phyloP scores from a whole-genome alignment of 1,140 invertebrate species.

The Euura lappo region DNA sequence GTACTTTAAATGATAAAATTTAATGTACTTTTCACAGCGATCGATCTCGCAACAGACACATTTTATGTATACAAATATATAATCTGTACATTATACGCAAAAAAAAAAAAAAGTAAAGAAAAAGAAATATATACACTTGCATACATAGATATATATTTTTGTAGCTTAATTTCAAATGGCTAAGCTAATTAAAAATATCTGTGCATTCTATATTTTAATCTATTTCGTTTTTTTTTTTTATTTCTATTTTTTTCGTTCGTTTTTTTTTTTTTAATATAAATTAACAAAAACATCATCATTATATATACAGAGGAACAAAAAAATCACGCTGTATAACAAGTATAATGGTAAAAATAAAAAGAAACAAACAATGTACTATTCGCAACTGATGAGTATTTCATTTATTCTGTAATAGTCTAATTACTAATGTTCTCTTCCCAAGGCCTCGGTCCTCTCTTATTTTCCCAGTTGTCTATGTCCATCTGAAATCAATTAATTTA shows the following conservation, averaged over 20 bases:
- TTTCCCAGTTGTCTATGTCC: constrained; percentile 82
- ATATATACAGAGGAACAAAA: background rate
- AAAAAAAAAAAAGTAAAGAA: background rate
- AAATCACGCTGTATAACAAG: background rate
- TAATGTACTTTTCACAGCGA: too few species aligned
- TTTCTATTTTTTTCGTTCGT: background rate
- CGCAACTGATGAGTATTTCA: background rate
- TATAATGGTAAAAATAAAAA: background rate
- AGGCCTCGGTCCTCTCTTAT: constrained; percentile 77
- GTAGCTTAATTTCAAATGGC: background rate
- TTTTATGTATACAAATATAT: too few species aligned
- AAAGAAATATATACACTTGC: background rate
- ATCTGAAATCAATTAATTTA: constrained; percentile 47
- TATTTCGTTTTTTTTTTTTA: too few species aligned
- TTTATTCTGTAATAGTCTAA: background rate
- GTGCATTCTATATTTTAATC: too few species aligned
- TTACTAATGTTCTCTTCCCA: constrained; percentile 69
- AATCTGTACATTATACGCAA: too few species aligned
- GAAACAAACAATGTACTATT: background rate
- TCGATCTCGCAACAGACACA: too few species aligned
- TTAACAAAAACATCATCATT: background rate
- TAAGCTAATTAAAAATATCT: too few species aligned
- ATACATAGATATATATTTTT: background rate
- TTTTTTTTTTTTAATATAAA: background rate
- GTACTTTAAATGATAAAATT: too few species aligned